phyloP scores from a whole-genome alignment of 2,888 invertebrate genomes.

The Platycnemis pennipes region DNA sequence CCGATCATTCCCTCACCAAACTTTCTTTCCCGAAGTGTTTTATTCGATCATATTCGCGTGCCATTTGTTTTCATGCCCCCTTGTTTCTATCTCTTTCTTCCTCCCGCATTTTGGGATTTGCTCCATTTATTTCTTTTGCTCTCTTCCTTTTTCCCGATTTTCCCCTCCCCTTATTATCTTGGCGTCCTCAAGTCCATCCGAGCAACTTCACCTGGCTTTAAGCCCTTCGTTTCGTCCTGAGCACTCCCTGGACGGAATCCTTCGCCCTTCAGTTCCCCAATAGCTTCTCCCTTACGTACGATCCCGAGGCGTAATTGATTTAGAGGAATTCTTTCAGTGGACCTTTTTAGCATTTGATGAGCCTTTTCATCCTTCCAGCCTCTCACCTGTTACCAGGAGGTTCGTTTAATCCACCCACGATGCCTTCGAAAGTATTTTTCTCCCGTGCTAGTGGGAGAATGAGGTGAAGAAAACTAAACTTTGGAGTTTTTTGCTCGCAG shows the following conservation, averaged over 20 bases:
- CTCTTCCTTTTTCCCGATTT: neutral
- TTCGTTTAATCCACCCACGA: neutral
- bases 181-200: neutral
- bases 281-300: neutral
- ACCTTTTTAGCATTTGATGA: neutral
- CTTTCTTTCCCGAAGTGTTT: neutral
- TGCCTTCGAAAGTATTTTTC: neutral
- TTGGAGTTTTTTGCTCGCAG: neutral
- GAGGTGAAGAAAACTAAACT: neutral
- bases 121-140: constrained; percentile 16
- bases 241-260: neutral
- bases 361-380: neutral
- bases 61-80: constrained; percentile 48
- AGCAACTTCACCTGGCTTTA: neutral
- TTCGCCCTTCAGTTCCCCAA: neutral
- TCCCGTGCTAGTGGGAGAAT: neutral
- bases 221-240: neutral
- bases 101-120: too few relatives aligned
- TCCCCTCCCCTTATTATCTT: neutral
- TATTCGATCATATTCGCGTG: constrained; percentile 64
- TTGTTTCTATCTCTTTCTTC: constrained; percentile 3
- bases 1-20: neutral
- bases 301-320: neutral
- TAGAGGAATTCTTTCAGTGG: neutral
- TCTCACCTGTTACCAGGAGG: neutral